Evolutionary conservation across 37 sponge, comb jelly and placozoan species (phyloP).

Genomic region (Axinella damicornis): DNA sequence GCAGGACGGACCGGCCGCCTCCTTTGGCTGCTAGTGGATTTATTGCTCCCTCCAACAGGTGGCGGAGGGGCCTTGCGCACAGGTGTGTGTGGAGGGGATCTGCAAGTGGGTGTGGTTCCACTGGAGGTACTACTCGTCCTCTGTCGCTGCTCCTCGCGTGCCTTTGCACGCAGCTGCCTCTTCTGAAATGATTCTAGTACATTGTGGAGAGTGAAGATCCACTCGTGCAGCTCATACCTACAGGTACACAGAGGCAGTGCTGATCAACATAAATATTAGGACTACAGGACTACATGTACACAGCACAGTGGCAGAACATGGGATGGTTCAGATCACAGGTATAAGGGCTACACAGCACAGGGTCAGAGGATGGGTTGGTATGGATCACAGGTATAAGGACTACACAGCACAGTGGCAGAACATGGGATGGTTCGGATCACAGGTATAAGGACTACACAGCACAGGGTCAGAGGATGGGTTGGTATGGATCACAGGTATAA

Average conservation of each 20-base stretch:
- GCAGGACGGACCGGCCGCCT: conserved; percentile 50
- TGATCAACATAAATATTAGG: too few species aligned
- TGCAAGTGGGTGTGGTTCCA: conserved; percentile 3
- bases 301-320: too few species aligned
- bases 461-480: too few species aligned
- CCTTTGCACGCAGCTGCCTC: conserved; percentile 2
- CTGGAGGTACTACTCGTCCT: not conserved
- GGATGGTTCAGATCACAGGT: too few species aligned
- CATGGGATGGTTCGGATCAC: too few species aligned
- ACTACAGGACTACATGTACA: too few species aligned
- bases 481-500: too few species aligned
- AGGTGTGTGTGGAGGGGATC: not conserved
- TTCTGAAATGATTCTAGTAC: conserved; percentile 68
- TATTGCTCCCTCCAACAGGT: not conserved
- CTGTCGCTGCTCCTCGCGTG: not conserved
- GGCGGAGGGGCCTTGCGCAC: conserved; percentile 17
- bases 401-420: too few species aligned
- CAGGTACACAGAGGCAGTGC: not conserved
- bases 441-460: too few species aligned
- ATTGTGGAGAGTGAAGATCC: conserved; percentile 66
- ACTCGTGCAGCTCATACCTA: conserved; percentile 88
- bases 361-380: too few species aligned
- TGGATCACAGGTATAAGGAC: too few species aligned
- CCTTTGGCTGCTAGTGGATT: not conserved
- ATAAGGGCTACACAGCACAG: too few species aligned